A percentile compares a stretch with the other conserved stretches of the same genome.
phyloP scores from a whole-genome alignment of 2,113 vertebrate genomes.

The Numida meleagris region DNA sequence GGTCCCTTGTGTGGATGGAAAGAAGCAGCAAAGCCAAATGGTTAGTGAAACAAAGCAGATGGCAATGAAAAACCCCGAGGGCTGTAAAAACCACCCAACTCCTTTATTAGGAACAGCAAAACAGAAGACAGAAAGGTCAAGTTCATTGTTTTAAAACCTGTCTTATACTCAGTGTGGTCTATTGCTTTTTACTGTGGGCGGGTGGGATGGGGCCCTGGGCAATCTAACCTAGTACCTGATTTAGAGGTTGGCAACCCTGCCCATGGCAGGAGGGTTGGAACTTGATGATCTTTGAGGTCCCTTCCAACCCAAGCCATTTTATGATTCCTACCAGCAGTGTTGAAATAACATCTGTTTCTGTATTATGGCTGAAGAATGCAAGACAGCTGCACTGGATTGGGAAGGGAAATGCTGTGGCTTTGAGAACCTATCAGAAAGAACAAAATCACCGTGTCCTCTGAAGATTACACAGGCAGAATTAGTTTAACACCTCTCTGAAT shows the following conservation, averaged over 20 bases:
- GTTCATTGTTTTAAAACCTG: neutral
- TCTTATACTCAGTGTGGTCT: neutral
- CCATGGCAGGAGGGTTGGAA: no score
- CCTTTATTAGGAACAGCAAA: neutral
- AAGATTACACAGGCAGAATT: neutral
- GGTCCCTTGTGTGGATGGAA: neutral
- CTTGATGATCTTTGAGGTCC: no score
- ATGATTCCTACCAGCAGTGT: neutral
- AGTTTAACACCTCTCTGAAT: neutral
- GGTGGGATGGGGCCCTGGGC: no score
- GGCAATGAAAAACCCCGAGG: neutral
- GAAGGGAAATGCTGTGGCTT: neutral
- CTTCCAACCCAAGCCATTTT: no score
- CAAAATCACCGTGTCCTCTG: neutral
- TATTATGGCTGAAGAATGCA: neutral
- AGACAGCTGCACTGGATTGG: neutral
- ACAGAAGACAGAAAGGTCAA: neutral
- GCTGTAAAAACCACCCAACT: neutral
- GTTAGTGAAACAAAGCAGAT: neutral
- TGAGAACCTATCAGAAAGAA: neutral
- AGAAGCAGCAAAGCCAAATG: neutral
- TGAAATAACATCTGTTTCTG: neutral
- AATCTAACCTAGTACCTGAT: no score
- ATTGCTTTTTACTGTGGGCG: fast-evolving
- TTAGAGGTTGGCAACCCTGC: no score